These are phyloP conservation scores for Sebastes steindachneri DNA, from an alignment of 2,797 vertebrate species.

Conservation along the genomic window DNA sequence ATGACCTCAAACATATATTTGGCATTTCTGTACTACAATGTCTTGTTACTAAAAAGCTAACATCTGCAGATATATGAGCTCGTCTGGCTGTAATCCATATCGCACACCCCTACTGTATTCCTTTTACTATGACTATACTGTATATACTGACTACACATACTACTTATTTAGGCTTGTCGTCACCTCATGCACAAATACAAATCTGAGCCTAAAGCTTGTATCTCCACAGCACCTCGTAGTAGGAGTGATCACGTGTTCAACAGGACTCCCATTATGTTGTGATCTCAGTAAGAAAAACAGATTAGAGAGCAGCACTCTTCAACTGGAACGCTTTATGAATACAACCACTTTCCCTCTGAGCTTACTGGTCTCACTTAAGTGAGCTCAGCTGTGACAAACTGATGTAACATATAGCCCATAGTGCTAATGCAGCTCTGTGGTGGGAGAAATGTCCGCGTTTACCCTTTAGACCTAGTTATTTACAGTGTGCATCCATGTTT, in stretches of 20 bases:
- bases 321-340: conserved; percentile 29
- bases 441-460: conserved; percentile 45
- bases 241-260: conserved; percentile 11
- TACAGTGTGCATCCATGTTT: conserved; percentile 41
- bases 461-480: conserved; percentile 54
- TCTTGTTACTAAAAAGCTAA: not conserved
- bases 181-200: conserved; percentile 21
- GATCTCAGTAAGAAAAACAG: conserved; percentile 19
- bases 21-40: not conserved
- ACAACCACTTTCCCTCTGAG: conserved; percentile 36
- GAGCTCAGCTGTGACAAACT: conserved; percentile 62
- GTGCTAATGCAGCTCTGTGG: conserved; percentile 49
- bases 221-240: not conserved
- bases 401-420: conserved; percentile 60
- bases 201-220: not conserved
- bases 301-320: conserved; percentile 18
- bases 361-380: conserved; percentile 50
- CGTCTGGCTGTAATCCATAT: not conserved
- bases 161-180: not conserved
- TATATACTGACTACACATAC: not conserved
- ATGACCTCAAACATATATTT: not conserved
- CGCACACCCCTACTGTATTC: not conserved
- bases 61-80: not conserved
- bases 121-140: not conserved
- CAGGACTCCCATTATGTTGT: not conserved